Conservation (phyloP, 2,888 invertebrate species). For the Dynastes maya region DNA sequence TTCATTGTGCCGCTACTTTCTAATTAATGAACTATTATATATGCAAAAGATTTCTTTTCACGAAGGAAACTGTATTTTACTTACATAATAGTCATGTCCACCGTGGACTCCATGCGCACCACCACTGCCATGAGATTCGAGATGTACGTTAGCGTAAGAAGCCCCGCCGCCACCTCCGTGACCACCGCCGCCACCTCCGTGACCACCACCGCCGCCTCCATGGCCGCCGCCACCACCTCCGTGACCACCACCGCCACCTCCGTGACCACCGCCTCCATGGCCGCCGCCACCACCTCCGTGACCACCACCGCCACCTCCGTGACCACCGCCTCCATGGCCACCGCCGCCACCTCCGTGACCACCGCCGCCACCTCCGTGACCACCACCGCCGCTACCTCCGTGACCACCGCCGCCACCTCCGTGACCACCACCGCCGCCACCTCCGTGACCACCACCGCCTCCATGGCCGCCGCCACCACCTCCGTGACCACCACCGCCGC, state of each 20-base stretch:
- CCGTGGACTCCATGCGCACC: slow-evolving; percentile 42
- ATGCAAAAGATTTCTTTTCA: too few species aligned
- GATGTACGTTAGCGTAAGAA: slow-evolving; percentile 42
- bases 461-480: background rate
- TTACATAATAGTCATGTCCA: slow-evolving; percentile 50
- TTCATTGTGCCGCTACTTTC: too few species aligned
- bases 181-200: slow-evolving; percentile 8
- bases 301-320: background rate
- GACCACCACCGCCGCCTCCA: slow-evolving; percentile 3
- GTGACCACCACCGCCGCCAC: background rate
- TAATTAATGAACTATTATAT: too few species aligned
- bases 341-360: background rate
- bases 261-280: background rate
- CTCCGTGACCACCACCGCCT: background rate
- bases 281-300: background rate
- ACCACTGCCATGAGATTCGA: slow-evolving; percentile 36
- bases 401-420: background rate
- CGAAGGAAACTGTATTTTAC: background rate
- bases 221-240: background rate
- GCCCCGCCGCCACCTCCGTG: slow-evolving; percentile 4
- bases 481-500: background rate
- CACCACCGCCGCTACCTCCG: background rate
- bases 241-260: background rate
- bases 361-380: background rate
- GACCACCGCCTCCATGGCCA: background rate